Conservation (phyloP, 92 coral and sea anemone genomes). For the Pocillopora grandis region DNA sequence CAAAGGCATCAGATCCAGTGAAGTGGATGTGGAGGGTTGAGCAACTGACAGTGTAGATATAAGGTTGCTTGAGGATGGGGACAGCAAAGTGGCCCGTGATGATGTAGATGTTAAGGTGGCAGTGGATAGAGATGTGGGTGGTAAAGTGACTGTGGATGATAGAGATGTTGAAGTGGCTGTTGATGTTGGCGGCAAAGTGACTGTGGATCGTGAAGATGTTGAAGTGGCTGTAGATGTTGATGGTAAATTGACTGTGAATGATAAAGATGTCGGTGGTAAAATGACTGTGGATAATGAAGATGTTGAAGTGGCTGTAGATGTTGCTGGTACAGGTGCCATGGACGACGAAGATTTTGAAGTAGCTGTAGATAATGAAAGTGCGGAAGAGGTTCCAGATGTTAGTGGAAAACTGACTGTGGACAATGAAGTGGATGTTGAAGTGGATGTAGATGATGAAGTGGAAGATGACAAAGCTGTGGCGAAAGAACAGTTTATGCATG, state of each 20-base stretch:
- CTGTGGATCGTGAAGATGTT: too few species aligned
- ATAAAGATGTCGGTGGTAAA: neutral
- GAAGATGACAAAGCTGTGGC: neutral
- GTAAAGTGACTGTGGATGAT: neutral
- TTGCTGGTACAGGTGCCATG: too few species aligned
- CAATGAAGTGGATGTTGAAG: neutral
- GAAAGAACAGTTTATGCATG: neutral
- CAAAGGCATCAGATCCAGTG: neutral
- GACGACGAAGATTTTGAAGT: neutral
- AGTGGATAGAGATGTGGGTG: neutral
- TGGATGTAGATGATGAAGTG: neutral
- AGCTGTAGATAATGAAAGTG: neutral
- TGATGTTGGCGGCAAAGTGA: too few species aligned
- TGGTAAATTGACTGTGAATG: neutral
- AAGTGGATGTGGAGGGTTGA: conserved; percentile 10
- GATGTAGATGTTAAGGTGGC: neutral
- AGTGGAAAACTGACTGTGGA: neutral
- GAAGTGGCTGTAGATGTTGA: neutral
- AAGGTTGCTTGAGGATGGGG: neutral
- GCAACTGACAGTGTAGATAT: neutral
- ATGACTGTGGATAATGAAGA: neutral
- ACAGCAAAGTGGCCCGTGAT: neutral
- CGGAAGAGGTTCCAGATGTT: neutral
- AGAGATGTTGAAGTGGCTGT: too few species aligned
- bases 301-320: neutral